Evolutionary conservation across 2,113 vertebrate genomes (phyloP).

Genomic region (Psettodes erumei): DNA sequence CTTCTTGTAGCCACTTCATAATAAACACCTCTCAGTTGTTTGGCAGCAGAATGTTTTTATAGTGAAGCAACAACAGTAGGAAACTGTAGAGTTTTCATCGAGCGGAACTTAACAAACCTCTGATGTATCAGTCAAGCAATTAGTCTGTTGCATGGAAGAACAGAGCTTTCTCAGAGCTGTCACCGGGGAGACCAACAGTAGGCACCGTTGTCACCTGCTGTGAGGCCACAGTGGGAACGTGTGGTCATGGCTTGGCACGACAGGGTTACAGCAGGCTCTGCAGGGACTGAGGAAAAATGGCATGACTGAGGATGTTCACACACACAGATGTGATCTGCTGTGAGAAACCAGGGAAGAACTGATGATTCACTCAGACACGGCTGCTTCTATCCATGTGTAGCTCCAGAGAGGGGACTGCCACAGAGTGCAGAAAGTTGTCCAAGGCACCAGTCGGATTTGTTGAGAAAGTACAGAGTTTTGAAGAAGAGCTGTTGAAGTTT

Average conservation of each 20-base stretch:
- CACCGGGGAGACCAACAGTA: no score
- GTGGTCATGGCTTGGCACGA: not conserved
- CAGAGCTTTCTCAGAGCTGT: no score
- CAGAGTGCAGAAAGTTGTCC: conserved; percentile 1
- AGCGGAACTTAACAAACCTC: no score
- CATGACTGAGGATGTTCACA: not conserved
- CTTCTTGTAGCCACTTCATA: no score
- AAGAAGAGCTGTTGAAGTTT: not conserved
- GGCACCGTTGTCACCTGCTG: not conserved
- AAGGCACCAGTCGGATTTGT: conserved; percentile 10
- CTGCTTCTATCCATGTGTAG: not conserved
- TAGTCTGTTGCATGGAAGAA: not conserved
- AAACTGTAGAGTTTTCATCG: no score
- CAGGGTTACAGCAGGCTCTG: not conserved
- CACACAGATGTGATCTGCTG: not conserved
- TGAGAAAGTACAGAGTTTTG: not conserved
- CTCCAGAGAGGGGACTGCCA: conserved; percentile 1
- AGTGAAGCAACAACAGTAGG: not conserved
- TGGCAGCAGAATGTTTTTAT: no score
- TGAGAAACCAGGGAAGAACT: not conserved
- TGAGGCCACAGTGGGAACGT: not conserved
- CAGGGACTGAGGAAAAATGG: no score
- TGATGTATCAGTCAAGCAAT: no score
- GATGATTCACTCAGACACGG: no score
- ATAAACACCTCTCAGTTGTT: no score